Evolutionary conservation across 2,888 invertebrate species (phyloP), one percentile per base, ranked within the genome.

Genomic region (Proisotoma minuta): DNA sequence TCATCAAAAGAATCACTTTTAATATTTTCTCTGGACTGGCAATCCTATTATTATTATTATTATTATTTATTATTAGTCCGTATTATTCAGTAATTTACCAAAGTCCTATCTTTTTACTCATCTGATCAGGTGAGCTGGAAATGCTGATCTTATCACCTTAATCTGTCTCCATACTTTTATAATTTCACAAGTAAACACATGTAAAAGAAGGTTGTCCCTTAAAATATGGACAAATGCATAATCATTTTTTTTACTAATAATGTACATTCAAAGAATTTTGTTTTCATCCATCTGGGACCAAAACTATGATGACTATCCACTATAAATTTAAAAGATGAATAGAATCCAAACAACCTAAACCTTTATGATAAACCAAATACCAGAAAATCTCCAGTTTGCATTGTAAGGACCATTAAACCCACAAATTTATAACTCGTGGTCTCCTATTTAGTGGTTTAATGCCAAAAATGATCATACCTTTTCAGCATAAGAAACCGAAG

Each of bases 1-100:
- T 54, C 53, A 54, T 54, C 53, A 54, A 29, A 54, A n/a, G n/a
- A n/a, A 54, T 34, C 29, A 22, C 28, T 54, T 54, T 54, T 54
- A 34, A 34, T 54, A 18, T n/a, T 39, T n/a, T n/a, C n/a, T n/a
- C n/a, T n/a, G n/a, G 20, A 34, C 39, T 39, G 2, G 34, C 39
- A 54, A 54, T 54, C 53, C 39, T 54, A 54, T 54, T 54, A 54
- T 54, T 39, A 34, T 54, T n/a, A n/a, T n/a, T n/a, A n/a, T n/a
- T n/a, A n/a, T n/a, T n/a, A n/a, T n/a, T n/a, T n/a, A n/a, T 54
- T 54, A 54, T 34, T 54, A 54, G 39, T 39, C 53, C 53, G 53
- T 54, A 54, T 54, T 54, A 54, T 54, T 54, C 39, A 18, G 39
- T 24, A 54, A 54, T 54, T 54, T 54, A 54, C 39, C n/a, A 28